phyloP scores from a whole-genome alignment of 2,797 vertebrate species.

The Eupleurogrammus muticus region DNA sequence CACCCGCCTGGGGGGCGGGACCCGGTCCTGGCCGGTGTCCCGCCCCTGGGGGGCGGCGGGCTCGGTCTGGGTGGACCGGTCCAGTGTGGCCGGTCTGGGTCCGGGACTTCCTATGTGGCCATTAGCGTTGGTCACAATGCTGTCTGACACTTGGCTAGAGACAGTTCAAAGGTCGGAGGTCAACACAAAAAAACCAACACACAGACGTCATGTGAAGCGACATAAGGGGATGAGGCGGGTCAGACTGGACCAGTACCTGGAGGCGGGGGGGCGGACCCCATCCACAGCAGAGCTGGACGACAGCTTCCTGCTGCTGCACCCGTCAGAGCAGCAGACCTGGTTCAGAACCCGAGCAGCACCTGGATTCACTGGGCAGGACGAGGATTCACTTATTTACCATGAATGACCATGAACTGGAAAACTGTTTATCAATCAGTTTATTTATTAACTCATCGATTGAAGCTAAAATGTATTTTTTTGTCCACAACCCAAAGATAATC shows the following conservation, averaged over 20 bases:
- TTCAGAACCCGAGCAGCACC: slow-evolving; percentile 76
- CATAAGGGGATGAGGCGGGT: neutral
- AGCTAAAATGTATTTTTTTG: no score
- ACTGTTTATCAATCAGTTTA: no score
- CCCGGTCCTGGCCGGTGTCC: slow-evolving; percentile 42
- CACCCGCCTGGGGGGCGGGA: slow-evolving; percentile 34
- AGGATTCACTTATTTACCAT: neutral
- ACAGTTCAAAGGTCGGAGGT: slow-evolving; percentile 54
- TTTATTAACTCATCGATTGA: no score
- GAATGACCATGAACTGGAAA: no score
- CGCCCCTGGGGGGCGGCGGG: slow-evolving; percentile 11
- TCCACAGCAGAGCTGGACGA: slow-evolving; percentile 74
- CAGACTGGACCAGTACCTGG: slow-evolving; percentile 71
- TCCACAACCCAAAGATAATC: no score
- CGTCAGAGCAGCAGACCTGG: slow-evolving; percentile 73
- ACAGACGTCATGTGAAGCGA: slow-evolving; percentile 21
- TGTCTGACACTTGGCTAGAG: slow-evolving; percentile 76
- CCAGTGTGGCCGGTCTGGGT: slow-evolving; percentile 55
- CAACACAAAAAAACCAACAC: slow-evolving; percentile 38
- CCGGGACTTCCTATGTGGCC: slow-evolving; percentile 59
- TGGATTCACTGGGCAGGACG: slow-evolving; percentile 77
- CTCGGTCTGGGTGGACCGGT: slow-evolving; percentile 84
- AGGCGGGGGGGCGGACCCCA: slow-evolving; percentile 52
- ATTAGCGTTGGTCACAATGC: slow-evolving; percentile 69
- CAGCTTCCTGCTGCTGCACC: slow-evolving; percentile 68